Evolutionary conservation across 2,888 invertebrate genomes (phyloP).

Genomic region (Apotomis betuletana): DNA sequence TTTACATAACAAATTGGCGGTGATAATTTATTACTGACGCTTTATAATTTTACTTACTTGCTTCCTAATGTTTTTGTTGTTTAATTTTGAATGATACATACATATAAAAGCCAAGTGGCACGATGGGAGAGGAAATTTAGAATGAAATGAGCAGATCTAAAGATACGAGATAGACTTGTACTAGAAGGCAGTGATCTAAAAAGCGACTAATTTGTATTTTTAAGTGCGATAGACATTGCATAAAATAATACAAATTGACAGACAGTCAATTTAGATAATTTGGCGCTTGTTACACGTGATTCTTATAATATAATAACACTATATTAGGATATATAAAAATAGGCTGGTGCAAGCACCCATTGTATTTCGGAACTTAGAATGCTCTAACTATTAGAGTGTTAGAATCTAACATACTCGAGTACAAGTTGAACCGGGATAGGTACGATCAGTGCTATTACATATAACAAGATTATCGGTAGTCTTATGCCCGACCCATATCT

Average conservation of each 20-base stretch:
- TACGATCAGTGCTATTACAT: too few species aligned
- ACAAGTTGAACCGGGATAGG: too few species aligned
- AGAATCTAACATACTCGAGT: too few species aligned
- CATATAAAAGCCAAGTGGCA: constrained; percentile 60
- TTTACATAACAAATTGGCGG: too few species aligned
- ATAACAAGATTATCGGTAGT: too few species aligned
- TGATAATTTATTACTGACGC: too few species aligned
- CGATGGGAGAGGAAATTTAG: constrained; percentile 56
- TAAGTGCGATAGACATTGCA: constrained; percentile 6
- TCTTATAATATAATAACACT: neutral
- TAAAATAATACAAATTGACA: neutral
- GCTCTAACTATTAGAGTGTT: too few species aligned
- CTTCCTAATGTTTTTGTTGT: neutral
- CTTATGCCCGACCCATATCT: too few species aligned
- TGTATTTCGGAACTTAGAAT: too few species aligned
- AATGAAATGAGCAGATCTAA: constrained; percentile 65
- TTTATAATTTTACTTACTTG: neutral
- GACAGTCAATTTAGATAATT: neutral
- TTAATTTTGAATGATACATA: neutral
- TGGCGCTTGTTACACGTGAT: neutral
- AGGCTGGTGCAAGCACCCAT: neutral
- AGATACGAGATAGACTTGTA: constrained; percentile 70
- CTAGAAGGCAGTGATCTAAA: constrained; percentile 3
- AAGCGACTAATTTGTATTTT: neutral
- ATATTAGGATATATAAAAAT: constrained; percentile 7